Percentiles rank a stretch among this genome's conserved stretches.
Evolutionary conservation across 2,797 vertebrate genomes (phyloP).

Genomic region (Halcyon badia): DNA sequence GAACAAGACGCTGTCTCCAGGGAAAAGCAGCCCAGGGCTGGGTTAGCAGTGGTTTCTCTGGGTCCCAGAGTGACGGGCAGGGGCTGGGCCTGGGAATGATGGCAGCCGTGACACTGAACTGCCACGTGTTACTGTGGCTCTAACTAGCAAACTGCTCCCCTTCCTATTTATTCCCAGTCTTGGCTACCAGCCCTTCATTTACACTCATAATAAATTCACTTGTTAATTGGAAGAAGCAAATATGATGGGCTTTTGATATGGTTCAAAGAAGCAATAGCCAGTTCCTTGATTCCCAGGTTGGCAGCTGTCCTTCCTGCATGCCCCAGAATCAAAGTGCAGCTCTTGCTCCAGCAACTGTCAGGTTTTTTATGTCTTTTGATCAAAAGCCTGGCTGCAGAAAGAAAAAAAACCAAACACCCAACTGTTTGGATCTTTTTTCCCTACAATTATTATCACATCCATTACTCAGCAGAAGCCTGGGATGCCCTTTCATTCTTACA

Average conservation of each 20-base stretch:
- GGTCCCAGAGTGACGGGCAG: background rate
- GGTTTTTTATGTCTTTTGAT: conserved; percentile 51
- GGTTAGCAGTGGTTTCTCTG: background rate
- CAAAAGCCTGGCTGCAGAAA: conserved; percentile 48
- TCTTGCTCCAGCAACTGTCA: conserved; percentile 17
- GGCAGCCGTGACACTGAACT: background rate
- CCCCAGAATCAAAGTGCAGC: conserved; percentile 61
- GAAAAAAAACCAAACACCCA: background rate
- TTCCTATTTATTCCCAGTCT: background rate
- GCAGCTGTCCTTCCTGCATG: conserved; percentile 39
- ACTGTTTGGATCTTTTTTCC: conserved; percentile 45
- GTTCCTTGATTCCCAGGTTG: conserved; percentile 32
- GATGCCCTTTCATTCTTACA: conserved; percentile 54
- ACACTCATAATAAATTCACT: background rate
- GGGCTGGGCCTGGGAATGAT: background rate
- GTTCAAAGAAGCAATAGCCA: conserved; percentile 49
- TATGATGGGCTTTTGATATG: conserved; percentile 53
- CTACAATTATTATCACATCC: conserved; percentile 64
- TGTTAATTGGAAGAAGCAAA: conserved; percentile 38
- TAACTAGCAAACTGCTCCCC: background rate
- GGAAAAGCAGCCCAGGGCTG: background rate
- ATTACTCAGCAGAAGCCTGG: conserved; percentile 69
- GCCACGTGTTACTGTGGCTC: rapidly evolving
- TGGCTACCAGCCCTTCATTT: background rate
- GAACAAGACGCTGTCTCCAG: background rate